Evolutionary conservation across 2,888 invertebrate species (phyloP).

Genomic region (Drosophila atripex): DNA sequence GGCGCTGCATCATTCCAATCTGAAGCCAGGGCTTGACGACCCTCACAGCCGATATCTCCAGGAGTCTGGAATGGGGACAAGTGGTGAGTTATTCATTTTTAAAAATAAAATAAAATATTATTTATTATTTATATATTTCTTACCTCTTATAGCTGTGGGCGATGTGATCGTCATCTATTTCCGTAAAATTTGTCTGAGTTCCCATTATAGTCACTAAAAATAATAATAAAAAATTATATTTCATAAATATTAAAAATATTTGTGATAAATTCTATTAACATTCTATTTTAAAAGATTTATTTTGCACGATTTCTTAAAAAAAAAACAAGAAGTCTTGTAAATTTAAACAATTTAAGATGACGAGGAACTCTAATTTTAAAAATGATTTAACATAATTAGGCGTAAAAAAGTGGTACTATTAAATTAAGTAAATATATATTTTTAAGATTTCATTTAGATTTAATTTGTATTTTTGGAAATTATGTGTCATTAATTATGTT

Average conservation of each 20-base stretch:
- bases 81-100: not conserved
- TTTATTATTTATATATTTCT: slow-evolving; percentile 21
- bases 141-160: slow-evolving; percentile 81
- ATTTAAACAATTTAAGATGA: no score
- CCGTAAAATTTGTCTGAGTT: slow-evolving; percentile 79
- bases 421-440: no score
- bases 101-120: not conserved
- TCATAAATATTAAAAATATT: not conserved
- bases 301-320: no score
- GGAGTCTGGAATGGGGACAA: slow-evolving; percentile 58
- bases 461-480: no score
- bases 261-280: not conserved
- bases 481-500: no score
- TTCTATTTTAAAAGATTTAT: no score
- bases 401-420: no score
- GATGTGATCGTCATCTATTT: slow-evolving; percentile 78
- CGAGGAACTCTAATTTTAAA: no score
- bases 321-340: no score
- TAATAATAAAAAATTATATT: not conserved
- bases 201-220: slow-evolving; percentile 81
- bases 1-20: slow-evolving; percentile 80
- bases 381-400: no score
- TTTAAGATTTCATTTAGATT: no score
- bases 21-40: slow-evolving; percentile 82
- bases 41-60: slow-evolving; percentile 80